Evolutionary conservation across 2,113 vertebrate genomes (phyloP).

Genomic region (Clarias macrocephalus): DNA sequence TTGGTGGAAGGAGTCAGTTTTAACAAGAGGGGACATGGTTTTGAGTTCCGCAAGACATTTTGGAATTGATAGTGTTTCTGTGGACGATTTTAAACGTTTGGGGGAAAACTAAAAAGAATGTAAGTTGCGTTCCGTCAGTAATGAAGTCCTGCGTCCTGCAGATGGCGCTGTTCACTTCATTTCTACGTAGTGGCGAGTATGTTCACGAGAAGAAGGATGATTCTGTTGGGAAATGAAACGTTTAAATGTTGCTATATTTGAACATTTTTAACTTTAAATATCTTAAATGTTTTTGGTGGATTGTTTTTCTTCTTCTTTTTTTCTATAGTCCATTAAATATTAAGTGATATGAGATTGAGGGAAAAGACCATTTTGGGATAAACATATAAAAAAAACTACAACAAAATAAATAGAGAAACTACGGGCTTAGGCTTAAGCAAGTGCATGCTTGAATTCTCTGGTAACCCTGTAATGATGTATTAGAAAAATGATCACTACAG

Average conservation of each 20-base stretch:
- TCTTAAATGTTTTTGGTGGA: no score
- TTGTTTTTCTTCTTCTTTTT: neutral
- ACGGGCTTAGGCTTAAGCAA: neutral
- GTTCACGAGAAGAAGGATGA: neutral
- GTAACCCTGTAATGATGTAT: neutral
- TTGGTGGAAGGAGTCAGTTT: no score
- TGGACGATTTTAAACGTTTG: no score
- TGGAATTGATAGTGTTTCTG: no score
- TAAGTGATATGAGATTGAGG: neutral
- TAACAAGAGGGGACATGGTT: no score
- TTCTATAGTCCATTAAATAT: neutral
- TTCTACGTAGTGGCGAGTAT: neutral
- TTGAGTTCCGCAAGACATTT: no score
- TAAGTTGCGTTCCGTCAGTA: neutral
- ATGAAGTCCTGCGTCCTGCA: conserved; percentile 17
- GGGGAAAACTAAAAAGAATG: neutral
- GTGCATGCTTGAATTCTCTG: neutral
- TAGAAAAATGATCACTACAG: neutral
- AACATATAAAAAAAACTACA: neutral
- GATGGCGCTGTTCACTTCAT: conserved; percentile 31
- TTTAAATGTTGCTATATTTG: no score
- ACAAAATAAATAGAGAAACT: neutral
- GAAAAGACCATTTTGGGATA: neutral
- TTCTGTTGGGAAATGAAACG: neutral
- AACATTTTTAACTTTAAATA: no score